These are phyloP conservation scores for Poecilia velifera DNA, from an alignment of 2,797 vertebrate genomes.

Conservation along the genomic window DNA sequence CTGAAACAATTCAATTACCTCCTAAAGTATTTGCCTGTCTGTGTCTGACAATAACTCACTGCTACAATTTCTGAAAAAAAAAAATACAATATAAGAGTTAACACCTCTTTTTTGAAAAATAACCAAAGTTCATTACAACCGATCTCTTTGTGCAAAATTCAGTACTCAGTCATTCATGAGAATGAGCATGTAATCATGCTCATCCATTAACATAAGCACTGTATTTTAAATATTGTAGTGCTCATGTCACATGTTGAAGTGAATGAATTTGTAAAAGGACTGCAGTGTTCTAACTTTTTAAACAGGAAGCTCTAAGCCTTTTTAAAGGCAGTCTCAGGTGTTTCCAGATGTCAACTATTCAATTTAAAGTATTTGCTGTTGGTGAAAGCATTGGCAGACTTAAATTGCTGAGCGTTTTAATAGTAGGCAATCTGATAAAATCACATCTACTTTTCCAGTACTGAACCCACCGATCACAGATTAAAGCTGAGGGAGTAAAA, in stretches of 20 bases:
- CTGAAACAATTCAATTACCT: conserved; percentile 34
- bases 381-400: not conserved
- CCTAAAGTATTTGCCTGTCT: not conserved
- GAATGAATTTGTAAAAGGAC: not conserved
- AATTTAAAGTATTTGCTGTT: not conserved
- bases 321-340: not conserved
- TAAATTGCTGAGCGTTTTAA: not conserved
- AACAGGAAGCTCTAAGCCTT: not conserved
- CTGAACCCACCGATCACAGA: not conserved
- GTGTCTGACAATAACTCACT: no score
- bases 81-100: no score
- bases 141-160: no score
- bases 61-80: no score
- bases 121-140: no score
- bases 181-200: no score
- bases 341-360: not conserved
- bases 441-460: not conserved
- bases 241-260: not conserved
- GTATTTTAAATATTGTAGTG: no score
- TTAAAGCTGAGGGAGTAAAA: not conserved
- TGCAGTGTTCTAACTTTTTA: not conserved
- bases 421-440: not conserved
- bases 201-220: no score
- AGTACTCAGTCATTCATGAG: no score
- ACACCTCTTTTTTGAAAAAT: no score